Evolutionary conservation across 2,113 vertebrate genomes (phyloP), one percentile per base, ranked within the genome.

Genomic region (Bufo gargarizans): DNA sequence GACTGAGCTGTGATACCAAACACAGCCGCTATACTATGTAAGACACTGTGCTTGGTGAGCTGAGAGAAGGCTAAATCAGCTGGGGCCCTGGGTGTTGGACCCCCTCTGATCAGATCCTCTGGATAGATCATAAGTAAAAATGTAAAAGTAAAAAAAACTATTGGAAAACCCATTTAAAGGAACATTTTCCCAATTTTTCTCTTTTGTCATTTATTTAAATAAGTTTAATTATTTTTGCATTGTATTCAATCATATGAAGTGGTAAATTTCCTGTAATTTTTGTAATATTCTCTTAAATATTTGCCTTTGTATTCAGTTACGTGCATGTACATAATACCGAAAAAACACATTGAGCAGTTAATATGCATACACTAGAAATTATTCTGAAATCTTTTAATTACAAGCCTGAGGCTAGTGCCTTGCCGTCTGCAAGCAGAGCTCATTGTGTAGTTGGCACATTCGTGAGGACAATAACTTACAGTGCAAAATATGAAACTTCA

Each of bases 331-430:
- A 81, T 81, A 58, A 81, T 59, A 81, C 19, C 45, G 33, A 33
- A 81, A 45, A 59, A 81, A 59, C 56, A 45, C 53, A 58, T 56
- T 56, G 55, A 58, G 55, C 59, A 80, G 78, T 81, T 59, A 78
- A 56, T 56, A 81, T 81, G 56, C 55, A 10, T 45, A 45, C 11
- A 45, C 22, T 59, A 33, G 55, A 59, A 59, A 81, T 81, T 61
- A 81, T 59, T 59, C 50, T 55, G 55, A 81, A 61, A 81, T 81
- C 56, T 59, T 81, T 59, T 81, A 81, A 81, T 81, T 61, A 81
- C 55, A 61, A 81, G 78, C 78, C 78, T 61, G 20, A 55, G 78
- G 78, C 78, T 81, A 59, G 22, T 61, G 53, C 77, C 55, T 81
- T 81, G 78, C 55, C 22, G 78, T 58, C 78, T 81, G 78, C 14